Base-by-base conservation (phyloP, 2,113 vertebrate genomes). In the Colinus virginianus region DNA sequence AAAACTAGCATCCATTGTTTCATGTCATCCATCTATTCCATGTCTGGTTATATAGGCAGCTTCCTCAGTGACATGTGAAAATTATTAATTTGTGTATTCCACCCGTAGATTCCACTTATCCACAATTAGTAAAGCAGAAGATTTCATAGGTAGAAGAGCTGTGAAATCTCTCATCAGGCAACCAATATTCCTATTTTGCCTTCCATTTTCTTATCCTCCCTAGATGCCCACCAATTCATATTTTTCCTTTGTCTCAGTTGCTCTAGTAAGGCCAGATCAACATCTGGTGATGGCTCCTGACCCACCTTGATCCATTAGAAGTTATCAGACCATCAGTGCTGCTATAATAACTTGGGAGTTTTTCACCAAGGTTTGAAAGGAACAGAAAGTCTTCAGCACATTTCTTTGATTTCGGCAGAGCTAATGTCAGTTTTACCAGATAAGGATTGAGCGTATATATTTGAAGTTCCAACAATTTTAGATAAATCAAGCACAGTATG, bases 401-500 rank as follows among this genome's bases (percentile, higher is more conserved):
- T 67, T 2, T 3, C 78, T 90, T 78, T 85, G 58, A 78, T 94
- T 84, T 62, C 72, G 26, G 49, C 32, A 25, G 34, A 76, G 66
- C 43, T 38, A 51, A 30, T 5, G 32, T 42, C 75, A 58, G 5
- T 49, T 90, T 56, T 87, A 51, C 40, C 45, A 76, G 49, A 72
- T 58, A 66, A 79, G 59, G 49, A 78, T 34, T 13, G 32, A 88
- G 64, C 36, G 49, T 59, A 28, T 3, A 36, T 43, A 77, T 70
- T 76, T 82, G 69, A 95, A 83, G 48, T 76, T 76, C 43, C 7
- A 25, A 87, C 22, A 69, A 21, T 79, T 85, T 74, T 16, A 70
- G 42, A 78, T 22, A 78, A 93, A 74, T 59, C 64, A 55, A 86
- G 55, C 45, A 48, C 59, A 58, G 55, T 51, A 72, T 70, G 72